A percentile compares a stretch with the other conserved stretches of the same genome.
Evolutionary conservation across 2,113 vertebrate genomes (phyloP).

Genomic region (Thamnophis sirtalis): DNA sequence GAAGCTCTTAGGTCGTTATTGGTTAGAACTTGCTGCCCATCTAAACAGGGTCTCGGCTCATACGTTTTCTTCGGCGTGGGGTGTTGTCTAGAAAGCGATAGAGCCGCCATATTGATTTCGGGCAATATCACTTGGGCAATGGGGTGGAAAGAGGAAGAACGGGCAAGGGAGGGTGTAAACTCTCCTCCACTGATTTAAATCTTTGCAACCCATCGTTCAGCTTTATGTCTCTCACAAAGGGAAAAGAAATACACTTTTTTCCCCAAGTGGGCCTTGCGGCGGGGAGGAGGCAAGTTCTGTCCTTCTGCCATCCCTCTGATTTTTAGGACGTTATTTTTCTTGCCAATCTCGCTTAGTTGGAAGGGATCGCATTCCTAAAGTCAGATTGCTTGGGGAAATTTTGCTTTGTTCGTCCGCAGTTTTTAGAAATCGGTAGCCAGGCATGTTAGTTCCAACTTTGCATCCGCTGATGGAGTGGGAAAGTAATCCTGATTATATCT

Average conservation of each 20-base stretch:
- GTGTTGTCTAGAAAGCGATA: background rate
- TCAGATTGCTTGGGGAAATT: background rate
- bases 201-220: background rate
- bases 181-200: background rate
- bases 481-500: background rate
- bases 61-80: background rate
- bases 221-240: background rate
- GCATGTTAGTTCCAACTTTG: background rate
- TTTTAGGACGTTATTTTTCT: background rate
- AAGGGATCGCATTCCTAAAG: background rate
- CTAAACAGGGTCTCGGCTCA: background rate
- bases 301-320: background rate
- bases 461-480: background rate
- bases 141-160: background rate
- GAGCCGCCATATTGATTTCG: background rate
- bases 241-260: background rate
- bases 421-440: background rate
- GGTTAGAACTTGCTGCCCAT: background rate
- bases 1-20: background rate
- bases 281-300: background rate
- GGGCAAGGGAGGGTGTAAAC: background rate
- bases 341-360: background rate
- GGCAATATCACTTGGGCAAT: background rate
- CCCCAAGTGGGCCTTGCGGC: too few species aligned
- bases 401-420: background rate